phyloP scores from a whole-genome alignment of 2,113 vertebrate genomes.

The Eonycteris spelaea region DNA sequence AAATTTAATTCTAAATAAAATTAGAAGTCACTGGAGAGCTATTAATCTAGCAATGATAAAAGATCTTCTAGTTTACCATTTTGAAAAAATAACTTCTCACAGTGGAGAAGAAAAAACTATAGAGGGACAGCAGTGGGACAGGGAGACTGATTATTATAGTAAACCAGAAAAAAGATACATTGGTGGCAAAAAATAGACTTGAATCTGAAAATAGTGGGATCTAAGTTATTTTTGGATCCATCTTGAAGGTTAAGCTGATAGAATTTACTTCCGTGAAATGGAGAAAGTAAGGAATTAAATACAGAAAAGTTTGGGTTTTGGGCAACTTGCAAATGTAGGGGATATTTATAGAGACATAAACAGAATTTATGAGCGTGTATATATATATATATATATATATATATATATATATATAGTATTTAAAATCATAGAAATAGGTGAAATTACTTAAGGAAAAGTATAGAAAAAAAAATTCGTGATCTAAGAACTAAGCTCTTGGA shows the following conservation, averaged over 20 bases:
- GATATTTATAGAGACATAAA: neutral
- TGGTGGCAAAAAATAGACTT: neutral
- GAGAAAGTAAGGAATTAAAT: neutral
- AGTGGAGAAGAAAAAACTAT: neutral
- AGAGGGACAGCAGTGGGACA: neutral
- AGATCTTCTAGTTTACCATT: neutral
- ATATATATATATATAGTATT: neutral
- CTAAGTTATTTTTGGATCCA: neutral
- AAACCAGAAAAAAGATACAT: neutral
- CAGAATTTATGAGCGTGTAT: neutral
- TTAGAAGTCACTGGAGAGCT: neutral
- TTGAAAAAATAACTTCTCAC: neutral
- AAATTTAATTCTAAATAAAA: constrained; percentile 2
- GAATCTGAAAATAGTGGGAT: neutral
- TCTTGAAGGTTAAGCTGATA: neutral
- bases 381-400: too few species aligned
- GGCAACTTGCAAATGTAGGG: neutral
- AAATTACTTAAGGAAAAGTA: neutral
- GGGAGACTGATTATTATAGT: neutral
- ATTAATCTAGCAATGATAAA: neutral
- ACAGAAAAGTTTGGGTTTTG: neutral
- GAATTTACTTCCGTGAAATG: neutral
- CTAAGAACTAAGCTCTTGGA: neutral
- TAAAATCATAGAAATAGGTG: neutral
- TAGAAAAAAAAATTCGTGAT: neutral